Evolutionary conservation across 2,888 invertebrate genomes (phyloP), one percentile per base, ranked within the genome.

Genomic region (Zhengitettix transpicula): DNA sequence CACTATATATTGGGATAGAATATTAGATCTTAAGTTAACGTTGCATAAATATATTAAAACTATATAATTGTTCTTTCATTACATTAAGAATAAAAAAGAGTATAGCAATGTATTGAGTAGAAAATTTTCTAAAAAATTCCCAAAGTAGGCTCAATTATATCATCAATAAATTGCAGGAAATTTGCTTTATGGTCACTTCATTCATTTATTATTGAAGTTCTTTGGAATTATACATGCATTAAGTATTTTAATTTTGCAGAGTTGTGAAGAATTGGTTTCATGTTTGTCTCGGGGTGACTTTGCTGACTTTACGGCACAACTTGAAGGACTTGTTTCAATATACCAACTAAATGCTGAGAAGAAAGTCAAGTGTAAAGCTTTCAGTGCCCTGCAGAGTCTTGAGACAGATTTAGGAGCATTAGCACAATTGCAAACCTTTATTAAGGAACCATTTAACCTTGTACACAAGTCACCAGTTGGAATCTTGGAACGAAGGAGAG

Each of bases 291-390:
- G 83, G 16, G 89, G 93, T 7, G 92, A 96, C 73, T 95, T 95
- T 74, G 81, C 85, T 3, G 94, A 94, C 73, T 94, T 97, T 70
- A 89, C 92, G 1, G 83, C 87, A 10, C 96, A 97, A 71, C 73
- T 97, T n/a, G 92, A 95, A 73, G 80, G 93, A 0, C 78, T 94
- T 17, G 86, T 89, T 17, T 88, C 92, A 15, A 93, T 96, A 61
- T 97, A 96, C 72, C 91, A 94, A 71, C 76, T 97, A 12, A 92
- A 91, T 75, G 92, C 93, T 11, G 96, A 97, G 69, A 94, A 94
- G 71, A 94, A 93, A 75, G 84, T 92, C 10, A 96, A 94, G 75
- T 88, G 86, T 65, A 94, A 95, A 76, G 94, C 94, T 2, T 95
- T 91, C 70, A 87, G 89, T 69, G 93, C 95, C 14, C 76, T 97